Evolutionary conservation across 2,113 vertebrate species (phyloP).

Genomic region (Colaptes auratus): DNA sequence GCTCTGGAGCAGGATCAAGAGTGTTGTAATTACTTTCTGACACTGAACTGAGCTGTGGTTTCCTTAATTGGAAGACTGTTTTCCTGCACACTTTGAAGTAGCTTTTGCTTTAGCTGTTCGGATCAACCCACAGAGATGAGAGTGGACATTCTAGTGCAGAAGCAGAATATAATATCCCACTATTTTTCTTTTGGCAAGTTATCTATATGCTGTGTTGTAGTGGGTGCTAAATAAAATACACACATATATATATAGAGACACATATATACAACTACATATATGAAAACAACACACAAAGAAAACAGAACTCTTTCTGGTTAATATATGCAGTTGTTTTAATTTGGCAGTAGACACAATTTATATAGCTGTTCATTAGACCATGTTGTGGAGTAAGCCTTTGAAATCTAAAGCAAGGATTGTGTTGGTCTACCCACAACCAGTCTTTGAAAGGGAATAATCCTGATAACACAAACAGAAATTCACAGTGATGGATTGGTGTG

Average conservation of each 20-base stretch:
- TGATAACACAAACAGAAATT: background rate
- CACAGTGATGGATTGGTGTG: background rate
- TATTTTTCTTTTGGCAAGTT: background rate
- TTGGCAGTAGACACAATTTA: background rate
- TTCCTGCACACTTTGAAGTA: background rate
- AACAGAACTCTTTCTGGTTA: background rate
- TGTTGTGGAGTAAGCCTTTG: background rate
- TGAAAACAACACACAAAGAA: background rate
- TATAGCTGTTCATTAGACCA: background rate
- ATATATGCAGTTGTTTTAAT: background rate
- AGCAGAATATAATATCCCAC: background rate
- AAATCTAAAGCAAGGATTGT: background rate
- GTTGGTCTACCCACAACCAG: background rate
- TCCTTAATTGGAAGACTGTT: background rate
- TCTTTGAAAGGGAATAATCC: background rate
- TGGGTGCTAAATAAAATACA: background rate
- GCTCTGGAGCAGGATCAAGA: background rate
- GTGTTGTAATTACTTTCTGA: background rate
- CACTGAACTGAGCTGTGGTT: background rate
- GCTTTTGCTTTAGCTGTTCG: background rate
- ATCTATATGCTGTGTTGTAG: background rate
- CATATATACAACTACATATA: background rate
- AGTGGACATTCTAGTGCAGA: background rate
- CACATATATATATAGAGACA: background rate
- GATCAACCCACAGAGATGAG: background rate